Evolutionary conservation across 92 coral and sea anemone genomes (phyloP), one percentile per base, ranked within the genome.

Genomic region (Epizoanthus fatuus): DNA sequence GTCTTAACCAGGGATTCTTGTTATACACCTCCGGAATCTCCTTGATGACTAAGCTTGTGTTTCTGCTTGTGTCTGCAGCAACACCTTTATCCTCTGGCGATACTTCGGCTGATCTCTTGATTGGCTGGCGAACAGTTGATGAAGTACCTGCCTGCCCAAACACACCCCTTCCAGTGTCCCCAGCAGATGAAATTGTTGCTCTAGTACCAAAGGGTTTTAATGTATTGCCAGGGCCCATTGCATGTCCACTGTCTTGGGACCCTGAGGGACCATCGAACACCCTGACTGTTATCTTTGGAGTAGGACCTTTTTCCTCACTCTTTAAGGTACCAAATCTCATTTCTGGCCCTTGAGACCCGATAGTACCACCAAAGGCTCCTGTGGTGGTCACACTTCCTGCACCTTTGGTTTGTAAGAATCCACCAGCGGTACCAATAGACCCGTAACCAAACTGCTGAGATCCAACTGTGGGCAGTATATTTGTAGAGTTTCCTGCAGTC

Each of bases 11-110:
- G 0, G 93, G 78, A 66, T 93, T 95, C 72, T 93, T 93, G 62
- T 95, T 89, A 64, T 40, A 93, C 5, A 74, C 76, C n/a, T 93
- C 92, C 2, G 95, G 96, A 22, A 97, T 86, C 55, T 92, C 98
- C 19, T 84, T 85, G 56, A 97, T 90, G 44, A 95, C 90, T 55
- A 97, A 82, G 37, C 94, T 78, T 54, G 96, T 97, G 57, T 90
- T 73, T 39, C 40, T 84, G 3, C 97, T 89, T 5, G 88, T 85
- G 29, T 93, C 96, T 8, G 37, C 57, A 25, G 73, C 63, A 42
- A 74, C 17, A 16, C 84, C 82, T 62, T 62, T 77, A 0, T 62
- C 82, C 11, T 58, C 57, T 7, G 40, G 45, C 1, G 69, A 62
- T 14, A 3, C 11, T 66, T 17, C 59, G 10, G n/a, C 52, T 66